Evolutionary conservation across 2,113 vertebrate species (phyloP).

Genomic region (Chitala chitala): DNA sequence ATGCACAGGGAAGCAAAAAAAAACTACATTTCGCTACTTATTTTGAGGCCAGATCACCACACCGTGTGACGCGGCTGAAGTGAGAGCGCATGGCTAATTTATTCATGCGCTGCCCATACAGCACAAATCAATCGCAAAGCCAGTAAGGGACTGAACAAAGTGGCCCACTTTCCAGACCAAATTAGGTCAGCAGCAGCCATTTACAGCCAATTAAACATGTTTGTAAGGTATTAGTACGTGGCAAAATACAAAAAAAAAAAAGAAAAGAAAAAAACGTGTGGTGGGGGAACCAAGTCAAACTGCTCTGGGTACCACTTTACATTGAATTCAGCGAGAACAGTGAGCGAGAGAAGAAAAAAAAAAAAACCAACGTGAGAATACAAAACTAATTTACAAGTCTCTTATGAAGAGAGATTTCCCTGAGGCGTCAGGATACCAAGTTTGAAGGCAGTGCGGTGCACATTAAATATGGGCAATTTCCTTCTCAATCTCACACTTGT

Average conservation of each 20-base stretch:
- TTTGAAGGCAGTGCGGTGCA: not conserved
- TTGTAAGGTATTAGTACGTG: conserved; percentile 44
- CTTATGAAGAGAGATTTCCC: not conserved
- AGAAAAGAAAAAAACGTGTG: conserved; percentile 38
- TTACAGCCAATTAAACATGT: conserved; percentile 45
- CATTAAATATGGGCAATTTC: too few relatives aligned
- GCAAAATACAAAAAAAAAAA: conserved; percentile 43
- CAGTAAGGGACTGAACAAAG: conserved; percentile 26
- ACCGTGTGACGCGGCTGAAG: too few relatives aligned
- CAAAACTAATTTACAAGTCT: not conserved
- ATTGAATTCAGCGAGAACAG: conserved; percentile 6
- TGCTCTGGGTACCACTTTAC: conserved; percentile 50
- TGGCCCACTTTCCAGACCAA: conserved; percentile 57
- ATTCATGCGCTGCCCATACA: conserved; percentile 33
- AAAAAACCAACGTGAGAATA: not conserved
- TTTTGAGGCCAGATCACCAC: too few relatives aligned
- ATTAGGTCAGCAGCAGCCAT: conserved; percentile 58
- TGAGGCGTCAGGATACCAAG: not conserved
- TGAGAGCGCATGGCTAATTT: conserved; percentile 44
- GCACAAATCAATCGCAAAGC: conserved; percentile 53
- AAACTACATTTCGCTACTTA: not conserved
- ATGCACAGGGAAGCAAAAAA: not conserved
- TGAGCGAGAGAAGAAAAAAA: not conserved
- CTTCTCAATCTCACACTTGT: too few relatives aligned
- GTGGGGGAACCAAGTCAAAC: conserved; percentile 37